phyloP scores from a whole-genome alignment of 1,140 invertebrate species.

The Coelopa frigida region DNA sequence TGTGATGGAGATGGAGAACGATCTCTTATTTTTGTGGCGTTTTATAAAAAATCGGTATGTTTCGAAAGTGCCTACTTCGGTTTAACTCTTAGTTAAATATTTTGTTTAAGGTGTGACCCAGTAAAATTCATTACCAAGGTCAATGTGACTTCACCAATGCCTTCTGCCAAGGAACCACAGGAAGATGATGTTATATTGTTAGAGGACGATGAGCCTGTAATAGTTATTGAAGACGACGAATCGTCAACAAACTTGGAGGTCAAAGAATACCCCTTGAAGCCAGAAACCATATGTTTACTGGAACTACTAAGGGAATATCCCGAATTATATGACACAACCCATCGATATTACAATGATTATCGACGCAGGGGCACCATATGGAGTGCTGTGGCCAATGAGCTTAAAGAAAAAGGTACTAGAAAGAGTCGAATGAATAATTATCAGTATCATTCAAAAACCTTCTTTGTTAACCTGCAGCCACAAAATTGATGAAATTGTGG shows the following conservation, averaged over 20 bases:
- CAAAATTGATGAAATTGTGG: constrained; percentile 37
- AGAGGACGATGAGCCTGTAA: constrained; percentile 13
- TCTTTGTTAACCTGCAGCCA: constrained; percentile 17
- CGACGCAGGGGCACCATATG: constrained; percentile 26
- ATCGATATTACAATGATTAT: constrained; percentile 16
- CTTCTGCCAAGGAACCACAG: background rate
- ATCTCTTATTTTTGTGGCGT: constrained; percentile 28
- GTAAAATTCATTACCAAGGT: no score
- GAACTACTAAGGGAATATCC: constrained; percentile 21
- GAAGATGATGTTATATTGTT: constrained; percentile 4
- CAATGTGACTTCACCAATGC: no score
- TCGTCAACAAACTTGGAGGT: no score
- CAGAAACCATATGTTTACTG: background rate
- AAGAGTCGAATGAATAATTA: background rate
- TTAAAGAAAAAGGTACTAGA: constrained; percentile 22
- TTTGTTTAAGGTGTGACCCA: no score
- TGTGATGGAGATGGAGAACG: constrained; percentile 22
- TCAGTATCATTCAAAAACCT: background rate
- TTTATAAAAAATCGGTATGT: no score
- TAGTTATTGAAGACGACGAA: constrained; percentile 8
- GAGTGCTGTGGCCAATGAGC: constrained; percentile 27
- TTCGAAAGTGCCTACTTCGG: no score
- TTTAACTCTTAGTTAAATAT: no score
- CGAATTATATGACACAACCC: constrained; percentile 21
- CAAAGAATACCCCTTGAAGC: no score